A percentile compares a stretch with the other conserved stretches of the same genome.
phyloP scores from a whole-genome alignment of 2,113 vertebrate genomes.

The Crocuta crocuta region DNA sequence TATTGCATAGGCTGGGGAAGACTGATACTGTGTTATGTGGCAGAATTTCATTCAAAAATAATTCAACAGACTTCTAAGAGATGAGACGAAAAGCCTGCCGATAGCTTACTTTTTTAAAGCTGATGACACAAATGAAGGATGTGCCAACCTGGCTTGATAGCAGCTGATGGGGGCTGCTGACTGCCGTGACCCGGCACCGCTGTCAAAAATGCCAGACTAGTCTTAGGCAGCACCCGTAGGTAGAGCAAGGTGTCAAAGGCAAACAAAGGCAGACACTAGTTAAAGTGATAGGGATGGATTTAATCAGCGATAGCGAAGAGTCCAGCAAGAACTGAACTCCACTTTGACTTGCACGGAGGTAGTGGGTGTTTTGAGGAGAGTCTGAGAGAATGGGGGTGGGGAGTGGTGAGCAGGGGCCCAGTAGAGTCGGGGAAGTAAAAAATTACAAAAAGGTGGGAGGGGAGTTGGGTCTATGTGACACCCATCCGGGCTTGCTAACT shows the following conservation, averaged over 20 bases:
- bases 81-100: not conserved
- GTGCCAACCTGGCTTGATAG: too few species aligned
- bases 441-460: too few species aligned
- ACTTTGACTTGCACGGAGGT: not conserved
- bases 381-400: not conserved
- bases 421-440: not conserved
- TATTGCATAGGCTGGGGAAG: not conserved
- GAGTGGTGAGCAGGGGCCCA: not conserved
- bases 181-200: too few species aligned
- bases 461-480: not conserved
- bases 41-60: not conserved
- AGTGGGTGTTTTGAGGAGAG: not conserved
- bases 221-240: not conserved
- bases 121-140: not conserved
- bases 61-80: not conserved
- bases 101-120: not conserved
- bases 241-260: not conserved
- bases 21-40: not conserved
- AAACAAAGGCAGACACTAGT: not conserved
- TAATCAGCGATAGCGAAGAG: not conserved
- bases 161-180: not conserved
- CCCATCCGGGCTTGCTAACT: not conserved
- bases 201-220: not conserved
- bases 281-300: not conserved
- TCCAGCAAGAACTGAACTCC: not conserved